Evolutionary conservation across 2,113 vertebrate species (phyloP), one percentile per base, ranked within the genome.

Genomic region (Setophaga kirtlandii): DNA sequence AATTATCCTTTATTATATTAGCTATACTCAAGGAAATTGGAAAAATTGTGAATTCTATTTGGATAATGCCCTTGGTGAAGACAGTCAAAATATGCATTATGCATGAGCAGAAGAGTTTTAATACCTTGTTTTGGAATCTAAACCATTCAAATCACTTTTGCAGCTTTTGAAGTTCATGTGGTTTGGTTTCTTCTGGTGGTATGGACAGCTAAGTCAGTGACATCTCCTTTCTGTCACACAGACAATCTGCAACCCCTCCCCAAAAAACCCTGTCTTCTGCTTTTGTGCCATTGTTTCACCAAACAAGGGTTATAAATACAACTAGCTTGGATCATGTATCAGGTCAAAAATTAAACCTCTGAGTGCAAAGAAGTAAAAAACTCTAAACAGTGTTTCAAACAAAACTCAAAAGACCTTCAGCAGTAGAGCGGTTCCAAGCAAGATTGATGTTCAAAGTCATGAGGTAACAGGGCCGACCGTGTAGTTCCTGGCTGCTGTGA

Each of bases 1-100:
- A 76, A 91, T 79, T 91, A 87, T 87, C 17, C 3, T 73, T 91
- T 69, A 82, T 91, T 93, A 21, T 63, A 71, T 86, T 86, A 90
- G 7, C 23, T 63, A 47, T 47, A 47, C 27, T 83, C 35, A 62
- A 27, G 31, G 37, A 83, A 37, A 67, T 19, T 39, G 18, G 37
- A 71, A 75, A 83, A 80, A 91, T 42, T 83, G 42, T 70, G 37
- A 82, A 88, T 94, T 95, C 8, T 87, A 19, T 78, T 87, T 88
- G 44, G 76, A 83, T 60, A 73, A 79, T 50, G 9, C 9, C 17
- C 12, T 74, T n/a, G 20, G 27, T 69, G 56, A 92, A 59, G 17
- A 82, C 37, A 94, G 89, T 27, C 3, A 82, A 75, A 87, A 60
- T 44, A 31, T 15, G 11, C 20, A 63, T 78, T 82, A 28, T 55